phyloP scores from a whole-genome alignment of 2,113 vertebrate species.

The Ptilonorhynchus violaceus region DNA sequence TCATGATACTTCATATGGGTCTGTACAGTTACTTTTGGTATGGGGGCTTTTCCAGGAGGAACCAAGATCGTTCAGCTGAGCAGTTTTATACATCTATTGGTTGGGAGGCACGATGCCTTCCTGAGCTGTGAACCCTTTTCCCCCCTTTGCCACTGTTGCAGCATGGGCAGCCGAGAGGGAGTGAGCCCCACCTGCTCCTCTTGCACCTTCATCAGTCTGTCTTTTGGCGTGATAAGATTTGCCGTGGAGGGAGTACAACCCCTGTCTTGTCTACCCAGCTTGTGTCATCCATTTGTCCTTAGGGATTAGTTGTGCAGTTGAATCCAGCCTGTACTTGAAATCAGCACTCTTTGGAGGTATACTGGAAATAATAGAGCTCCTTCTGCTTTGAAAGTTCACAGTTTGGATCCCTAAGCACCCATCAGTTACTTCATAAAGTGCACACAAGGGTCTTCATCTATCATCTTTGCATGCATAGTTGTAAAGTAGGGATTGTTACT shows the following conservation, averaged over 20 bases:
- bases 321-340: background rate
- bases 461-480: background rate
- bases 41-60: background rate
- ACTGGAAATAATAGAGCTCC: background rate
- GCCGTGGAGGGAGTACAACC: background rate
- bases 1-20: fast-evolving
- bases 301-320: background rate
- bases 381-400: background rate
- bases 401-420: background rate
- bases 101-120: background rate
- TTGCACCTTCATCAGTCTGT: background rate
- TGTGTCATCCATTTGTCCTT: background rate
- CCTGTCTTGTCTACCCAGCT: background rate
- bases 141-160: background rate
- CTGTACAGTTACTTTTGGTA: fast-evolving
- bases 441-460: background rate
- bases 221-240: background rate
- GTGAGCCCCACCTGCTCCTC: background rate
- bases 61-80: background rate
- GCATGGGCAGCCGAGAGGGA: background rate
- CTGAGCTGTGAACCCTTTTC: background rate
- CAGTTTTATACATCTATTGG: fast-evolving
- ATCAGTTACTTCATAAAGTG: background rate
- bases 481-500: background rate
- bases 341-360: background rate